Evolutionary conservation across 2,888 invertebrate species (phyloP).

Genomic region (Cabera pusaria): DNA sequence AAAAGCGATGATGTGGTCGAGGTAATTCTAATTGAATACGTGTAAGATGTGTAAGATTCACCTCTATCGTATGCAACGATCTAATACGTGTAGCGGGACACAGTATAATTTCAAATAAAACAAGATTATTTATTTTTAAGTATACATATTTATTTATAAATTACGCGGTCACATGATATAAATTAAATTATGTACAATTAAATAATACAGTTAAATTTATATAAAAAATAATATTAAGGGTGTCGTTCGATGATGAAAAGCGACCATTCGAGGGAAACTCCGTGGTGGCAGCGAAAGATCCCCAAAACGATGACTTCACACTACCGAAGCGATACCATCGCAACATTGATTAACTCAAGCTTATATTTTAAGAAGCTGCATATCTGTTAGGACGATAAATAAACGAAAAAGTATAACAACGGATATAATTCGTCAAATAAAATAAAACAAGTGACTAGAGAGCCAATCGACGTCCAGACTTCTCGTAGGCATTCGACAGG

Average conservation of each 20-base stretch:
- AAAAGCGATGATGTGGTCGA: too few relatives aligned
- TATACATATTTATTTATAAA: conserved; percentile 83
- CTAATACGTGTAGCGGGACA: too few relatives aligned
- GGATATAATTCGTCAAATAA: conserved; percentile 59
- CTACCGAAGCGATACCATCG: conserved; percentile 43
- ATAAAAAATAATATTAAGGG: conserved; percentile 74
- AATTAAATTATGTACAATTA: conserved; percentile 82
- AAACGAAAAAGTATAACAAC: conserved; percentile 53
- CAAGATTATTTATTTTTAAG: conserved; percentile 57
- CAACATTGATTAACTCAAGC: conserved; percentile 74
- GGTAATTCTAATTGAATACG: too few relatives aligned
- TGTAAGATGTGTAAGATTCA: too few relatives aligned
- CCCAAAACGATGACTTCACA: conserved; percentile 37
- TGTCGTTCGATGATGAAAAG: conserved; percentile 17
- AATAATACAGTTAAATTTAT: conserved; percentile 78
- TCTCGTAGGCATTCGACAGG: conserved; percentile 76
- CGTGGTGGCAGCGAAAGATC: conserved; percentile 64
- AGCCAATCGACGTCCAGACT: conserved; percentile 57
- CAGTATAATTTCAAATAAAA: conserved; percentile 45
- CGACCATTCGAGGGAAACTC: conserved; percentile 45
- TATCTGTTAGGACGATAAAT: conserved; percentile 67
- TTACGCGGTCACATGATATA: conserved; percentile 80
- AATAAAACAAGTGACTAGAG: conserved; percentile 77
- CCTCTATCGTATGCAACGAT: too few relatives aligned
- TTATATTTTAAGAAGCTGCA: conserved; percentile 66